Percentiles rank a stretch among this genome's conserved stretches.
Conservation (phyloP, 1,140 invertebrate species). For the Halictus rubicundus region DNA sequence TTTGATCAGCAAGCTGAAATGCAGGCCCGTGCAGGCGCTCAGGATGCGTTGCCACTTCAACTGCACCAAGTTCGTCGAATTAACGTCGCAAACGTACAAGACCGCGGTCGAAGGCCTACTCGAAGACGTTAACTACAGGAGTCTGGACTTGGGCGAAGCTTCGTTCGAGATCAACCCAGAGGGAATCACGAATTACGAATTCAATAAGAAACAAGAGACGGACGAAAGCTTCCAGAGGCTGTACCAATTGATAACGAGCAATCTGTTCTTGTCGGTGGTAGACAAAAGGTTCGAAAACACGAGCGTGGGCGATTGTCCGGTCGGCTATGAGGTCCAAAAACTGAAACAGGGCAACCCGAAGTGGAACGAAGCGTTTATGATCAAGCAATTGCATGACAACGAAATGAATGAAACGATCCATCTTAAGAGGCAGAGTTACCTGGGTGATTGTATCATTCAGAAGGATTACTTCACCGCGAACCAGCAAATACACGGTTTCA, state of each 20-base stretch:
- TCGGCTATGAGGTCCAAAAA: slow-evolving; percentile 66
- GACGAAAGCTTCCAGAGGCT: slow-evolving; percentile 39
- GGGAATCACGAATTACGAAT: slow-evolving; percentile 55
- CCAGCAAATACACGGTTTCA: slow-evolving; percentile 29
- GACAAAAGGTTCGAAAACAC: slow-evolving; percentile 70
- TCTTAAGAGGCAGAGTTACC: slow-evolving; percentile 63
- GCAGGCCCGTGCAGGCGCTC: slow-evolving; percentile 60
- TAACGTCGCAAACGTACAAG: background rate
- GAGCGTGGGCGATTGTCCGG: slow-evolving; percentile 72
- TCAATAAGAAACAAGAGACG: slow-evolving; percentile 32
- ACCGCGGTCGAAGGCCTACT: background rate
- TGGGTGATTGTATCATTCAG: slow-evolving; percentile 63
- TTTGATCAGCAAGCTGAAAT: slow-evolving; percentile 61
- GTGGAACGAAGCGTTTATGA: background rate
- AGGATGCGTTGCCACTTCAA: slow-evolving; percentile 61
- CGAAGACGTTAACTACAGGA: slow-evolving; percentile 24
- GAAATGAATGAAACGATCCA: background rate
- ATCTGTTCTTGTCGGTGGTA: slow-evolving; percentile 65
- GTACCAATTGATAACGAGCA: slow-evolving; percentile 67
- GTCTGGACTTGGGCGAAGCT: background rate
- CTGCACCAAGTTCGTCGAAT: slow-evolving; percentile 4
- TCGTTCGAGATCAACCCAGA: slow-evolving; percentile 60
- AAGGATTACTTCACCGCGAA: slow-evolving; percentile 60
- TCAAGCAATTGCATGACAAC: background rate
- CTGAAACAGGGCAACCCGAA: slow-evolving; percentile 44